Evolutionary conservation across 2,888 invertebrate genomes (phyloP).

Genomic region (Idaea biselata): DNA sequence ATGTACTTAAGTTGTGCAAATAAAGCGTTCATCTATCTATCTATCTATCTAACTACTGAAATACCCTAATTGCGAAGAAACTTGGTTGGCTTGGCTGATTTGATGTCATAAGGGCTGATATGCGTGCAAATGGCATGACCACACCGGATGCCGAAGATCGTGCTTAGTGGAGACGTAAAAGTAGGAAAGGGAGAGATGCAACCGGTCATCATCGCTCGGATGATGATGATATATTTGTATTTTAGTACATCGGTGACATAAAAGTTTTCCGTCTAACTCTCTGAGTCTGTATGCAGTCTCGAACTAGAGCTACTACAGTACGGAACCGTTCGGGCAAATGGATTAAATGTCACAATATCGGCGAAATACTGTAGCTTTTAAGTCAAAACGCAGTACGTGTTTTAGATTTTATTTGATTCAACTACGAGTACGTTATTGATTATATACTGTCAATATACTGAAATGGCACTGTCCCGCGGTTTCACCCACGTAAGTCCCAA

Average conservation of each 20-base stretch:
- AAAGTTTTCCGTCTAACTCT: neutral
- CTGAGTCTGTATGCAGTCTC: neutral
- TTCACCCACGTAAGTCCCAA: neutral
- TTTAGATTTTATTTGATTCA: neutral
- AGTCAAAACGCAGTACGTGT: slow-evolving; percentile 21
- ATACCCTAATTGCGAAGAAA: too few relatives aligned
- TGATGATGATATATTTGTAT: too few relatives aligned
- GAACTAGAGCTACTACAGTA: neutral
- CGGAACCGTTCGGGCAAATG: slow-evolving; percentile 32
- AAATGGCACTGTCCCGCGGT: neutral
- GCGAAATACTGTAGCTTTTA: slow-evolving; percentile 31
- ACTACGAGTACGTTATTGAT: neutral
- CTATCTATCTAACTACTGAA: too few relatives aligned
- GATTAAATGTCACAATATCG: slow-evolving; percentile 40
- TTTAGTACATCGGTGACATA: neutral
- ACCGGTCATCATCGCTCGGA: too few relatives aligned
- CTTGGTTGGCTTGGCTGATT: too few relatives aligned
- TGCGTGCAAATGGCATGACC: too few relatives aligned
- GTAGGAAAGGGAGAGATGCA: too few relatives aligned
- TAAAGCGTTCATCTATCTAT: too few relatives aligned
- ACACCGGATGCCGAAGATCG: too few relatives aligned
- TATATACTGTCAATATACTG: neutral
- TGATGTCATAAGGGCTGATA: too few relatives aligned
- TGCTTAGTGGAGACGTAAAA: too few relatives aligned
- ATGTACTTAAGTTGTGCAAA: too few relatives aligned